Evolutionary conservation across 2,113 vertebrate genomes (phyloP).

Genomic region (Sminthopsis crassicaudata): DNA sequence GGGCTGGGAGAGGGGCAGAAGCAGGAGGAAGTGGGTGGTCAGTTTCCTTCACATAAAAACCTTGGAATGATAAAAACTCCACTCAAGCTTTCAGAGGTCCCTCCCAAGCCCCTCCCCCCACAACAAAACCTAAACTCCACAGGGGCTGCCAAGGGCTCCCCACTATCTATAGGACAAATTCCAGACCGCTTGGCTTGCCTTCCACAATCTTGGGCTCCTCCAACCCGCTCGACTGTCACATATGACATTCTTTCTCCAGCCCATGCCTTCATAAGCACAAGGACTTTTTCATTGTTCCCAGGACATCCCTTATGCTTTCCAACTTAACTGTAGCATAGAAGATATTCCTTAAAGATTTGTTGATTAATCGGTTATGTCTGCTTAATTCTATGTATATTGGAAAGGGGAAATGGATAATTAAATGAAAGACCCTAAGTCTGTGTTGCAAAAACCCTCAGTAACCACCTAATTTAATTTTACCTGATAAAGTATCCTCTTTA

Average conservation of each 20-base stretch:
- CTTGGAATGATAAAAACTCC: conserved; percentile 68
- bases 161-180: conserved; percentile 12
- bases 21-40: conserved; percentile 78
- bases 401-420: not conserved
- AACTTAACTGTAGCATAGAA: not conserved
- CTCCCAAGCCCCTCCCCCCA: conserved; percentile 43
- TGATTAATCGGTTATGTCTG: not conserved
- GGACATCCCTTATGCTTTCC: not conserved
- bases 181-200: not conserved
- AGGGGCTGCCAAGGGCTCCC: not conserved
- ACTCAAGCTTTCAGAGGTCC: conserved; percentile 31
- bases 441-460: not conserved
- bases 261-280: not conserved
- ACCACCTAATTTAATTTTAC: not conserved
- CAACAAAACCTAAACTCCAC: conserved; percentile 2
- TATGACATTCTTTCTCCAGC: not conserved
- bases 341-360: not conserved
- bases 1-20: not conserved
- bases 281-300: not conserved
- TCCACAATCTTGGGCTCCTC: not conserved
- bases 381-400: not conserved
- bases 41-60: conserved; percentile 74
- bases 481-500: not conserved
- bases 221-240: not conserved
- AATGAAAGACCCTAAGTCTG: not conserved